Conservation (phyloP, 2,797 vertebrate genomes). For the Menidia menidia region DNA sequence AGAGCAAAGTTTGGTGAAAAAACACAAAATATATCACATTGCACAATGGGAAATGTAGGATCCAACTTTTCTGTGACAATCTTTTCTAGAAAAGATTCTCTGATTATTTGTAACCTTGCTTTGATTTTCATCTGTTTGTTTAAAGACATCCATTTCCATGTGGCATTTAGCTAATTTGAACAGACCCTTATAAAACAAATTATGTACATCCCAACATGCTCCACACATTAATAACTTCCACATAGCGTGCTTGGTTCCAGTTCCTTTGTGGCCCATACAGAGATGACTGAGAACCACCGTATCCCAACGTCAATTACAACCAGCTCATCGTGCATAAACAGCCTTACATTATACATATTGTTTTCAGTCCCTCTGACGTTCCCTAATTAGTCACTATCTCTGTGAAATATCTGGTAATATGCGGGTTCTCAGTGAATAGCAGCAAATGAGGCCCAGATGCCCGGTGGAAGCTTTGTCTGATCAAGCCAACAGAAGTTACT, state of each 20-base stretch:
- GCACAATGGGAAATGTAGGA: constrained; percentile 4
- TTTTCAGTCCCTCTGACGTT: constrained; percentile 67
- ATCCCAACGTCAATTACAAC: constrained; percentile 49
- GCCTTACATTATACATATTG: constrained; percentile 73
- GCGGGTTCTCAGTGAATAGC: constrained; percentile 64
- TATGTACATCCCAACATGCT: constrained; percentile 6
- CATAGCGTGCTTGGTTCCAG: constrained; percentile 25
- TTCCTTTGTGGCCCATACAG: constrained; percentile 34
- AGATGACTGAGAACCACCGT: constrained; percentile 25
- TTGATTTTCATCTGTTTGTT: neutral
- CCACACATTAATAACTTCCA: neutral
- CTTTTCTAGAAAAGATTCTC: too few relatives aligned
- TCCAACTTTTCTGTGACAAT: neutral
- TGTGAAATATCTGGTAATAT: constrained; percentile 58
- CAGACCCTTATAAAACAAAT: constrained; percentile 1
- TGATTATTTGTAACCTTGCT: neutral
- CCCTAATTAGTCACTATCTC: constrained; percentile 69
- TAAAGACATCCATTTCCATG: constrained; percentile 12
- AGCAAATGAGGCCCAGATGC: constrained; percentile 76
- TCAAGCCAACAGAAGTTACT: constrained; percentile 80
- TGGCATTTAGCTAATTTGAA: constrained; percentile 3
- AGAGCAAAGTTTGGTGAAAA: neutral
- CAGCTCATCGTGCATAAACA: constrained; percentile 62
- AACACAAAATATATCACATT: neutral
- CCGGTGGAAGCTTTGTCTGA: constrained; percentile 78